Base-by-base conservation (phyloP, 2,113 vertebrate genomes). In the Oxygymnocypris stewartii region DNA sequence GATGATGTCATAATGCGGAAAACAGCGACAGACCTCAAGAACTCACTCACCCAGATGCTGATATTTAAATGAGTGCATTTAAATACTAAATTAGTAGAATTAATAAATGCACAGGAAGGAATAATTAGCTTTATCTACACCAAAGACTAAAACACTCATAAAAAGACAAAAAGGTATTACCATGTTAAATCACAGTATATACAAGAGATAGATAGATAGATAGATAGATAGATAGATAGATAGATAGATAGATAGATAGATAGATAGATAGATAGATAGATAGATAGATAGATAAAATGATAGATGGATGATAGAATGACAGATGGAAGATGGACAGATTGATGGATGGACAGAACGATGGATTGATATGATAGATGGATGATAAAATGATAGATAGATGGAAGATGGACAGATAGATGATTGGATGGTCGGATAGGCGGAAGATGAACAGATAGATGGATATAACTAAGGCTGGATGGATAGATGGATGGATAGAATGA, bases 1-100 rank as follows among this genome's bases (percentile, higher is more conserved):
- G 44, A 57, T 49, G 61, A 79, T 83, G 84, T 88, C 71, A 28
- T 82, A 44, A 49, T 77, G 84, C 74, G 6, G 57, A 25, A 37
- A 20, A 14, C 84, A 44, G 69, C 73, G 16, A n/a, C 1, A 6
- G 40, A 47, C 73, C 37, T 79, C 67, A 28, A 77, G 51, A 65
- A 20, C 35, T 61, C 67, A 57, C 31, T 44, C 31, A 74, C 51
- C 9, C 47, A 74, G 7, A 81, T 61, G 85, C 61, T 49, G 14
- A 84, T 35, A 83, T 54, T 51, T 37, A 74, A 31, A 69, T 25
- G 0, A 40, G 61, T 67, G n/a, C 67, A 63, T 63, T 59, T 79
- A 57, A 79, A 79, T 57, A 35, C 14, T 54, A 20, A 67, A 69
- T n/a, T 3, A 20, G n/a, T 13, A 44, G 59, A 44, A 65, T 65